Base-by-base conservation (phyloP, 2,888 invertebrate species). In the Parnassius glacialis region DNA sequence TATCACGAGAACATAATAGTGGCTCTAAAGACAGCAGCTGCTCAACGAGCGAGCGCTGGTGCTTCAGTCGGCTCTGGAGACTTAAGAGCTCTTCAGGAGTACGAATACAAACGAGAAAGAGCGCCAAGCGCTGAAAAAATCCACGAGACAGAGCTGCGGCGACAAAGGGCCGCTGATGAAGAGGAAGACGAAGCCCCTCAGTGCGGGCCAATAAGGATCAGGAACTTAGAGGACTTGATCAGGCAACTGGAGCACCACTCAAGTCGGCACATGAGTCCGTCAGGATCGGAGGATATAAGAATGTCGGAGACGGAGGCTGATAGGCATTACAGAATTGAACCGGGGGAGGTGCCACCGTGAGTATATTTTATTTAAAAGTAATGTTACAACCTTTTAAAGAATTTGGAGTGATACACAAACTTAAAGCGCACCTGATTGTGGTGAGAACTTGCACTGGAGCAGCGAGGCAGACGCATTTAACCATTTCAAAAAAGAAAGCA, bases 1-100 rank as follows among this genome's bases (percentile, higher is more conserved):
- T 98, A 98, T 87, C 97, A 97, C 85, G 97, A 97, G 78, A 96
- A 97, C 79, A 96, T 98, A 74, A 93, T 98, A 71, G 97, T 97
- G 83, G 97, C 97, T n/a, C 86, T 98, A 73, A 94, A 97, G 71
- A 96, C 94, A 70, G 97, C 97, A 11, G 96, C 96, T 34, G 92
- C 90, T 0, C 96, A 95, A 77, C 93, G 95, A 13, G 92, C 84
- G 92, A 85, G 81, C 62, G 48, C 48, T 12, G 84, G 81, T 0
- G 85, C 85, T 3, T 80, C 77, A 0, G 79, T 81, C 0, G 90
- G 90, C 25, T 89, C 90, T 0, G 90, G 87, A 0, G 90, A 91
- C 71, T 82, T 91, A 2, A 80, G 90, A 10, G 85, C 88, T 5
- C 69, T 91, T 11, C 90, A 90, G 88, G 94, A 80, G 83, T 94